Percentiles rank a stretch among this genome's conserved stretches.
Evolutionary conservation across 2,888 invertebrate species (phyloP).

Genomic region (Andrena marginata): DNA sequence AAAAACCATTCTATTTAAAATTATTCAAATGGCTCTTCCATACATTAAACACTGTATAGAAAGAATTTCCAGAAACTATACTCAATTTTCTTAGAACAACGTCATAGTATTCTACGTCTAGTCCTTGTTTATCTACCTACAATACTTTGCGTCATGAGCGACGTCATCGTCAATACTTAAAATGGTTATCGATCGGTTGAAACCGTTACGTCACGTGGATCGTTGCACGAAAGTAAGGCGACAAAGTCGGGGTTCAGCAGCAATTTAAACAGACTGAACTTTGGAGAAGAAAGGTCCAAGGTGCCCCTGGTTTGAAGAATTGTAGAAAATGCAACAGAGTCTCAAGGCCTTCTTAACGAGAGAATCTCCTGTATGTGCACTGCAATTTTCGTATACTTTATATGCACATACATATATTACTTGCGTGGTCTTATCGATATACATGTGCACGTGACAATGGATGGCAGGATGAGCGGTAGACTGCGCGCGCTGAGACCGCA

Average conservation of each 20-base stretch:
- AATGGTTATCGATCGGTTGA: background rate
- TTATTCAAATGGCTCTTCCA: too few relatives aligned
- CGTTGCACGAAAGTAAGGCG: background rate
- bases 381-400: background rate
- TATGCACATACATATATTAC: background rate
- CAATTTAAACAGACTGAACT: conserved; percentile 18
- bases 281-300: conserved; percentile 27
- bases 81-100: background rate
- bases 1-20: too few relatives aligned
- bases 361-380: conserved; percentile 1
- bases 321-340: conserved; percentile 61
- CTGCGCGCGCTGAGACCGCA: conserved; percentile 80
- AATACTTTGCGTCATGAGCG: background rate
- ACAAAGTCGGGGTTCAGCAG: background rate
- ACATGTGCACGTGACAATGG: conserved; percentile 28
- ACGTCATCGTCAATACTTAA: background rate
- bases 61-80: background rate
- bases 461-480: conserved; percentile 67
- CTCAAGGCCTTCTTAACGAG: conserved; percentile 44
- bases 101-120: background rate
- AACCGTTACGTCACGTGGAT: conserved; percentile 20
- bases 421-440: background rate
- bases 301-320: conserved; percentile 27
- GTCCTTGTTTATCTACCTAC: background rate
- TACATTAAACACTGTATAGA: too few relatives aligned